Base-by-base conservation (phyloP, 1,140 invertebrate species). In the Drosophila triauraria region DNA sequence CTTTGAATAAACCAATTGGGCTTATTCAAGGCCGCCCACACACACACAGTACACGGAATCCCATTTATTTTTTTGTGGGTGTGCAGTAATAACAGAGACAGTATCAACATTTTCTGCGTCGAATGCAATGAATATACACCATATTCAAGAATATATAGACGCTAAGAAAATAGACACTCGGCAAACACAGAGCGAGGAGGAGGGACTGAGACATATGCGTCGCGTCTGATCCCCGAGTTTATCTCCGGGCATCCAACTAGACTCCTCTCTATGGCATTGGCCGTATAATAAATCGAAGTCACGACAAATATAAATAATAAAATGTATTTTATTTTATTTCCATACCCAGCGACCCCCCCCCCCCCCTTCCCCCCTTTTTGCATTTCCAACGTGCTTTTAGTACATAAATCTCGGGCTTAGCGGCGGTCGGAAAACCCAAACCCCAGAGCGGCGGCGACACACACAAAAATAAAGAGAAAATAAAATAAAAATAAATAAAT, bases 221-320 rank as follows among this genome's bases (percentile, higher is more conserved):
- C 38, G 47, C 35, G 61, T 75, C 74, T 67, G 71, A 48, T 72
- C 67, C 71, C 48, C 57, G 23, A 57, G 71, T 67, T 67, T 75
- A 76, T 76, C 40, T 63, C 12, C 12, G 50, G 17, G 30, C 51
- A 58, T 57, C 51, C 60, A 75, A 75, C 72, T 76, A 75, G 51
- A 76, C 46, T 30, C 46, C 46, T 51, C 71, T 76, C 47, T 56
- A 51, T 40, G 44, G 80, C 44, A 48, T 60, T 75, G 75, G 78
- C 61, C 64, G 47, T 68, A 79, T 82, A 86, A 87, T 87, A 87
- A 87, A 87, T 87, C 84, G 84, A 87, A 87, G 84, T 87, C 84
- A 87, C 71, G 84, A 87, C 84, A 88, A 88, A 87, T 88, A 87
- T 87, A 87, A 87, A 87, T 87, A 87, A 87, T 87, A 87, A 88